Evolutionary conservation across 2,888 invertebrate species (phyloP), one percentile per base, ranked within the genome.

Genomic region (Ernsta delagoae): DNA sequence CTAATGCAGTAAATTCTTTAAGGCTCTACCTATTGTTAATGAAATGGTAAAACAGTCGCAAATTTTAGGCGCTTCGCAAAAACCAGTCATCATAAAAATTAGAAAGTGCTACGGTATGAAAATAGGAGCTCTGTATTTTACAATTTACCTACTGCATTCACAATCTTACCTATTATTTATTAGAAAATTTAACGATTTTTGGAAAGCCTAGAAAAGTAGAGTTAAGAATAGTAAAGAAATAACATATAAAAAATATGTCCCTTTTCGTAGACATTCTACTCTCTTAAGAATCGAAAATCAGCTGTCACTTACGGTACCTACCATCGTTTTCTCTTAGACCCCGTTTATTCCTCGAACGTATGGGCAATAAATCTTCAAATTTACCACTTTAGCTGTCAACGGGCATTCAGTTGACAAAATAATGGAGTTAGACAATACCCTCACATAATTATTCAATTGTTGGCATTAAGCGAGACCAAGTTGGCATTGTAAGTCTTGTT

Each of bases 321-420:
- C 59, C 65, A 36, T 6, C 39, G 24, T 39, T 41, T 34, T 41
- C 57, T 48, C 34, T 36, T 53, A 66, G 66, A 24, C 56, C 36
- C 66, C 61, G 60, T 67, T 56, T 67, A 67, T 75, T 76, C 75
- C 75, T 64, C 63, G 71, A 75, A 74, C 74, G 75, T 71, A 76
- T 72, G 70, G 73, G 65, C 70, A 81, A 84, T 89, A 88, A 88
- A 89, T 88, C 85, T 85, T 78, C 75, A 77, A 83, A 83, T 87
- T 84, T 81, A 83, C 83, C 82, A 86, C 82, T 83, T 78, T 84
- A 84, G 84, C 85, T 81, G 88, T 86, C 80, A 76, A 76, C 80
- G 77, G 83, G 75, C 79, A 74, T 75, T 75, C 74, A 82, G 84
- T 85, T 87, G 84, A 84, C 85, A 84, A 84, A 87, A 87, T 88